phyloP scores from a whole-genome alignment of 37 sponge, comb jelly and placozoan genomes.

The Hormiphora californensis region DNA sequence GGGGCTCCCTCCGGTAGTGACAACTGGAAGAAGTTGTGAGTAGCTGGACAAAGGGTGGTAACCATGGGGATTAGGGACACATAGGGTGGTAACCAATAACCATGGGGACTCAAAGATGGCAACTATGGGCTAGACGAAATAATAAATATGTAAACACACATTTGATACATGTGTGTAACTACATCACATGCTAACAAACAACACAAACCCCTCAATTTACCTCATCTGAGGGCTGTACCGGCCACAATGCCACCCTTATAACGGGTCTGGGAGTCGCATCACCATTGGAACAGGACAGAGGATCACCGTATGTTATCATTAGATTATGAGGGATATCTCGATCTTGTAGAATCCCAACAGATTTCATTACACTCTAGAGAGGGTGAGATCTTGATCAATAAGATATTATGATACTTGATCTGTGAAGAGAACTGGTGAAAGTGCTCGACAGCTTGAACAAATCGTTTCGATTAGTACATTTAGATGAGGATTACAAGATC shows the following conservation, averaged over 20 bases:
- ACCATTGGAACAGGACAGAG: too few relatives aligned
- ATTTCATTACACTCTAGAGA: neutral
- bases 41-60: too few relatives aligned
- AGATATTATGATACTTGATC: neutral
- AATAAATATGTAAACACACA: too few relatives aligned
- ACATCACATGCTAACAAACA: too few relatives aligned
- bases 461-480: neutral
- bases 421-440: neutral
- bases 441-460: neutral
- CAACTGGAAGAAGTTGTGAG: neutral
- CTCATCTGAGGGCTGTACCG: neutral
- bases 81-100: too few relatives aligned
- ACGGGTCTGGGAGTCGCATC: neutral
- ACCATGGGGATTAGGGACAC: too few relatives aligned
- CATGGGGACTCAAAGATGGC: too few relatives aligned
- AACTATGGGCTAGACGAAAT: too few relatives aligned
- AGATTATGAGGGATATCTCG: slow-evolving; percentile 1
- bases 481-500: too few relatives aligned
- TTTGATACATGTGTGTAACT: too few relatives aligned
- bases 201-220: too few relatives aligned
- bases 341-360: neutral
- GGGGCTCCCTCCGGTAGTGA: neutral
- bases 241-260: neutral
- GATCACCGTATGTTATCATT: slow-evolving; percentile 4
- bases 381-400: neutral